A percentile compares a stretch with the other conserved stretches of the same genome.
These are phyloP conservation scores for Litocranius walleri DNA, from an alignment of 2,113 vertebrate species.

Conservation along the genomic window DNA sequence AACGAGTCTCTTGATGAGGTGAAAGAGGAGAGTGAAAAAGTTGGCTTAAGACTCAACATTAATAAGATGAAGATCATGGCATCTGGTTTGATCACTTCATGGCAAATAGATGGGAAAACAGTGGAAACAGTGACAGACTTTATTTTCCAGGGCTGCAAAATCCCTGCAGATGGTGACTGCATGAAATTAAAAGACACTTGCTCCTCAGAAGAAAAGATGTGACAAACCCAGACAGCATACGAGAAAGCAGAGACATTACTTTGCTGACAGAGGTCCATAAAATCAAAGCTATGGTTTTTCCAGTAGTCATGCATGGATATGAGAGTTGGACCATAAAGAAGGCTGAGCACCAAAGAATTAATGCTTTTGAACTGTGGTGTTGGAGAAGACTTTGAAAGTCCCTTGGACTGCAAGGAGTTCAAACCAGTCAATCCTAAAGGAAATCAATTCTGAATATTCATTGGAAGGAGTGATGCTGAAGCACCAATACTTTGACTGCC, in stretches of 20 bases:
- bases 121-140: background rate
- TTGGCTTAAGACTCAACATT: background rate
- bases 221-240: background rate
- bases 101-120: background rate
- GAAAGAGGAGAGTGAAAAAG: background rate
- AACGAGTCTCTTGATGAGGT: background rate
- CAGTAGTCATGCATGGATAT: background rate
- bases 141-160: background rate
- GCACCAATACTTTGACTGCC: background rate
- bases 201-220: background rate
- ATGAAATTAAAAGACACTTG: background rate
- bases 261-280: background rate
- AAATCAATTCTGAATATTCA: background rate
- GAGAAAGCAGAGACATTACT: background rate
- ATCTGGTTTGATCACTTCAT: background rate
- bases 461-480: background rate
- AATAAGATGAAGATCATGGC: background rate
- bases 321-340: background rate
- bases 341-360: background rate
- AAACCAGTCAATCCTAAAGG: background rate
- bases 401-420: background rate
- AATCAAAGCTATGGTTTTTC: background rate
- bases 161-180: background rate
- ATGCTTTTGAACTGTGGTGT: background rate
- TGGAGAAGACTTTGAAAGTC: background rate